Evolutionary conservation across 2,113 vertebrate species (phyloP).

Genomic region (Neogale vison): DNA sequence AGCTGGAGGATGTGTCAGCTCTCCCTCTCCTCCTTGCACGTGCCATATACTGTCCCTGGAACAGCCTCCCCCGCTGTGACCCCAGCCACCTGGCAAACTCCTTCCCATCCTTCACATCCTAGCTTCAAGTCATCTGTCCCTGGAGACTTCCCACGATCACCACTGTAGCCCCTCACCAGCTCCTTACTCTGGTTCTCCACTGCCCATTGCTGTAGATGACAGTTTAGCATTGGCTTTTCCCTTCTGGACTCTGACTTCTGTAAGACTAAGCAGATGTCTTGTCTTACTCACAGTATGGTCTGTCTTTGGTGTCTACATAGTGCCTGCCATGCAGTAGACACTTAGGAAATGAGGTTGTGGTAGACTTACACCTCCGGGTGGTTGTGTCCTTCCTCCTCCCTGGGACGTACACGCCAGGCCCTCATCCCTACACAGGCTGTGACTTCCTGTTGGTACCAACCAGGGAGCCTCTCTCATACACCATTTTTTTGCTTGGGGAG

Average conservation of each 20-base stretch:
- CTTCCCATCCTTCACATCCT: not conserved
- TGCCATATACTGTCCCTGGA: not conserved
- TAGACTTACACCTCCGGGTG: fast-evolving
- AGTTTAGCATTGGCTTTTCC: not conserved
- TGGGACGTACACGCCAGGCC: not conserved
- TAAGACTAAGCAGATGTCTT: not conserved
- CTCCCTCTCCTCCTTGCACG: fast-evolving
- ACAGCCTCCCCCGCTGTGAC: fast-evolving
- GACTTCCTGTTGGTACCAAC: fast-evolving
- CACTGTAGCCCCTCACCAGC: too few relatives aligned
- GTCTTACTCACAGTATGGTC: fast-evolving
- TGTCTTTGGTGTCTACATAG: fast-evolving
- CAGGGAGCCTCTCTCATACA: not conserved
- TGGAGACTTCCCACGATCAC: not conserved
- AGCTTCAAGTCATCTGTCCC: not conserved
- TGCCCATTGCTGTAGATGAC: not conserved
- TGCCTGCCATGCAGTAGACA: fast-evolving
- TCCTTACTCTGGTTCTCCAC: not conserved
- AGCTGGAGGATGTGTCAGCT: too few relatives aligned
- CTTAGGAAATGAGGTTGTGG: not conserved
- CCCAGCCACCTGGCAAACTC: not conserved
- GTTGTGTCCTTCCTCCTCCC: not conserved
- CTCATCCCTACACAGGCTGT: not conserved
- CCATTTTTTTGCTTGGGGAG: not conserved
- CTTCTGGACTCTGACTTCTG: not conserved